Base-by-base conservation (phyloP, 1,140 invertebrate genomes). In the Colletes gigas region DNA sequence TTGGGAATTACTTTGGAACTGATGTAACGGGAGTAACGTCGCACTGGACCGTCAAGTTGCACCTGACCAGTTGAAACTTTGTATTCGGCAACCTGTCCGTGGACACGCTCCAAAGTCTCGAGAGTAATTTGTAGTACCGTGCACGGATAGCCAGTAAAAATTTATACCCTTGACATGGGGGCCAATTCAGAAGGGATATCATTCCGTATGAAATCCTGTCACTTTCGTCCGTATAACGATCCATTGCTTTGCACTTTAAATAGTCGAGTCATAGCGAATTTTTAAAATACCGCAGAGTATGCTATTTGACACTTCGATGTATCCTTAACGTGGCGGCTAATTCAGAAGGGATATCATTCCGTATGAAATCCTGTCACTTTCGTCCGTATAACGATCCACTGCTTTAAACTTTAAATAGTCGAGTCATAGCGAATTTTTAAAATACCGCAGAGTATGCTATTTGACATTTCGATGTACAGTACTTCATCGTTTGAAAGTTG, bases 1-100 rank as follows among this genome's bases (percentile, higher is more conserved):
- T 78, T 78, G 77, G 77, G 69, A 73, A 72, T 78, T 73, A 78
- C 77, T 78, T 78, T 54, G n/a, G 19, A 65, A 14, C 39, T 21
- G 71, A 57, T 67, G 78, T 74, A 74, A 80, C 78, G 52, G 50
- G 71, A 65, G 57, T 44, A 72, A 63, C 60, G 77, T 55, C 39
- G 39, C 50, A 2, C 19, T 12, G 60, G 15, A n/a, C 68, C 17
- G n/a, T 14, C 50, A 50, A 76, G 39, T 47, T 50, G 50, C 44
- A 47, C 52, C 7, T 10, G 75, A 70, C 68, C 21, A 3, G 54
- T 44, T 59, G 55, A 68, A 78, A 78, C 54, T 78, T 78, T 78
- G 3, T n/a, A 2, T 47, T 30, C 50, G 10, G 4, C n/a, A n/a
- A 8, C 8, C 21, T 54, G 52, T 39, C 6, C 5, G 15, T 52